Conservation (phyloP, 2,113 vertebrate species). For the Chrysochloris asiatica region DNA sequence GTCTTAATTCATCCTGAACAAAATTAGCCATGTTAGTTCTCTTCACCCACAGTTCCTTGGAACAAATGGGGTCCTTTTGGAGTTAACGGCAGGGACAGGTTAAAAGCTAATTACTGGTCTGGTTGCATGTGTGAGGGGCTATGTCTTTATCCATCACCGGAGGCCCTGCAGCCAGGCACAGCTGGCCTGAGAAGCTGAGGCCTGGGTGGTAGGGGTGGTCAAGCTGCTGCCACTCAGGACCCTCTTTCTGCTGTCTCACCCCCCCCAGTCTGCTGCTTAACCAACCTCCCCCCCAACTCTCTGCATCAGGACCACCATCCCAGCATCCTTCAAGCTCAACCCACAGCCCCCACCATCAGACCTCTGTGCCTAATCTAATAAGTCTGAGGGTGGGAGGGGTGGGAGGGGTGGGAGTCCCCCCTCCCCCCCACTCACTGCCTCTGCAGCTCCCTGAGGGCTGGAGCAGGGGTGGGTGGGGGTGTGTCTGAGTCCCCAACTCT, state of each 20-base stretch:
- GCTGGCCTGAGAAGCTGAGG: neutral
- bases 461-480: neutral
- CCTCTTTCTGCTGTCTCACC: neutral
- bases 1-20: conserved; percentile 85
- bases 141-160: conserved; percentile 82
- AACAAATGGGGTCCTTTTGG: conserved; percentile 82
- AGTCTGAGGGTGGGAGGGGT: neutral
- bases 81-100: conserved; percentile 82
- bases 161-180: conserved; percentile 1
- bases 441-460: neutral
- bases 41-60: conserved; percentile 77
- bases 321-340: fast-evolving
- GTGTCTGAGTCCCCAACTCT: neutral
- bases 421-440: no score
- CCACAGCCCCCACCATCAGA: neutral
- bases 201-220: neutral
- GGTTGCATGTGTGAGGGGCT: conserved; percentile 68
- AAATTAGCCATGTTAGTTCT: conserved; percentile 80
- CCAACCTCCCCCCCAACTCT: no score
- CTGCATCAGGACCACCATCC: neutral
- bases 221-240: neutral
- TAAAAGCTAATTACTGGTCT: conserved; percentile 83
- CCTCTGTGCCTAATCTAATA: neutral
- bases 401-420: no score
- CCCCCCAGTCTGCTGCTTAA: neutral